These are phyloP conservation scores for Morelia viridis DNA, from an alignment of 2,797 vertebrate species.

Conservation along the genomic window DNA sequence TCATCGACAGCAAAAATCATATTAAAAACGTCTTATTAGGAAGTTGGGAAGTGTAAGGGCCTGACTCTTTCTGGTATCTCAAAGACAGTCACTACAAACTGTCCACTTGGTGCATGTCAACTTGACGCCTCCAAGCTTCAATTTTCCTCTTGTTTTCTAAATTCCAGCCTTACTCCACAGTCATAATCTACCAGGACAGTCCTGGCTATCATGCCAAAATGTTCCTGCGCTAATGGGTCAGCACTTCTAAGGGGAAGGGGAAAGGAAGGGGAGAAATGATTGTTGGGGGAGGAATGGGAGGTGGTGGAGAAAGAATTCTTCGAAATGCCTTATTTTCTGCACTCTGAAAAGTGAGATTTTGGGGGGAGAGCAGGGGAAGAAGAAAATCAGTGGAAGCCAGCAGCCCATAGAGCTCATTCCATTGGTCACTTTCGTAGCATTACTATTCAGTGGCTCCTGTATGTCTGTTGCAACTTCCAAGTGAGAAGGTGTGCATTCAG, in stretches of 20 bases:
- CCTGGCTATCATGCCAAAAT: background rate
- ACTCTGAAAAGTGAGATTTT: conserved; percentile 21
- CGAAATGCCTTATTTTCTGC: conserved; percentile 7
- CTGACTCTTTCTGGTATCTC: background rate
- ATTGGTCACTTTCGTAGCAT: background rate
- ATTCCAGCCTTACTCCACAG: background rate
- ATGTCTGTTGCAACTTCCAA: background rate
- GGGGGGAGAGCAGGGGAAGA: background rate
- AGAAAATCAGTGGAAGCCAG: background rate
- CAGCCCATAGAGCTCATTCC: background rate
- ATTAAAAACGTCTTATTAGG: background rate
- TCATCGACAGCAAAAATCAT: background rate
- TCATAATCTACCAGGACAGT: background rate
- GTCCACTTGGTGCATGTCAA: background rate
- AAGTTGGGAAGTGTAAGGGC: background rate
- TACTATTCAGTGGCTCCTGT: background rate
- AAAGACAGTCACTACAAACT: background rate
- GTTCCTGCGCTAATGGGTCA: background rate
- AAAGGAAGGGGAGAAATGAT: background rate
- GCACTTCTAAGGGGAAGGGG: background rate
- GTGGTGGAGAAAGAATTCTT: conserved; percentile 9
- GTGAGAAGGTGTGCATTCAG: too few species aligned
- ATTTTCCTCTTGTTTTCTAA: background rate
- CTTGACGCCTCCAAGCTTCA: background rate
- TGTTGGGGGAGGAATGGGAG: background rate